Percentiles rank a stretch among this genome's conserved stretches.
phyloP scores from a whole-genome alignment of 2,888 invertebrate species.

The Frankliniella intonsa region DNA sequence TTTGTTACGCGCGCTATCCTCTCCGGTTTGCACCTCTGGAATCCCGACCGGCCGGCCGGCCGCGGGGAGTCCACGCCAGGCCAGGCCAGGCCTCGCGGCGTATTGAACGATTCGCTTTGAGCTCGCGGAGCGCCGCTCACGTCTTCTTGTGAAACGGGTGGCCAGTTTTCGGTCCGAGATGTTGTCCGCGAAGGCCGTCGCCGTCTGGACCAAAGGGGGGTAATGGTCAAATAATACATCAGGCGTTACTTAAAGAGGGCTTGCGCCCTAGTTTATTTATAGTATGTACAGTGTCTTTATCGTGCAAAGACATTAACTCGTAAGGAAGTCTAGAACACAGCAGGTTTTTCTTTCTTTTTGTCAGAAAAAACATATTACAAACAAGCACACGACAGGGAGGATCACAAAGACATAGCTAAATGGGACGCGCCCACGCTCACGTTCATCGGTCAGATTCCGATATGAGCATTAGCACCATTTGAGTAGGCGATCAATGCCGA shows the following conservation, averaged over 20 bases:
- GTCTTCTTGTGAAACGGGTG: neutral
- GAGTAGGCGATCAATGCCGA: slow-evolving; percentile 12
- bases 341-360: neutral
- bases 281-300: slow-evolving; percentile 11
- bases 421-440: neutral
- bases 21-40: too few relatives aligned
- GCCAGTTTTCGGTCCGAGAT: neutral
- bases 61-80: too few relatives aligned
- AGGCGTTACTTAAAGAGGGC: neutral
- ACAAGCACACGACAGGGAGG: slow-evolving; percentile 15
- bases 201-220: neutral
- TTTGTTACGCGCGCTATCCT: neutral
- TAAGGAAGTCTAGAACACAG: slow-evolving; percentile 12
- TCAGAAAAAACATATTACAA: neutral
- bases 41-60: too few relatives aligned
- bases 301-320: neutral
- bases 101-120: too few relatives aligned
- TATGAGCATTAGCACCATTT: slow-evolving; percentile 17
- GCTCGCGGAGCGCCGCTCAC: neutral
- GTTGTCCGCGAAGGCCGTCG: neutral
- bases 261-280: neutral
- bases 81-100: neutral
- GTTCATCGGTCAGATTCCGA: neutral
- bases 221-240: neutral
- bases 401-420: slow-evolving; percentile 13